Base-by-base conservation (phyloP, 2,113 vertebrate genomes). In the Fregetta grallaria region DNA sequence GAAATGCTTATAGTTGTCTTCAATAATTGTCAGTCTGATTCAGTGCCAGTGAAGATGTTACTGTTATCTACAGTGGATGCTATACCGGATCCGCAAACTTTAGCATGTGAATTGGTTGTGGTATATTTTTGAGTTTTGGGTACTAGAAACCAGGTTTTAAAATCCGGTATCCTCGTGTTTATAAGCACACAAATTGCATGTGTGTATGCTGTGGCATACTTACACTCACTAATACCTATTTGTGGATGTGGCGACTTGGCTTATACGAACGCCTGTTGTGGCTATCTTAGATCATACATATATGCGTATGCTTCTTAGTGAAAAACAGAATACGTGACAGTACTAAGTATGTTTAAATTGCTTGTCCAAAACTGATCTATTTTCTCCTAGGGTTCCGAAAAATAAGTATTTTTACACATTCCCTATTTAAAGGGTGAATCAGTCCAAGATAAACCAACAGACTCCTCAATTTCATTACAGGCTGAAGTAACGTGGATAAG, bases 161-260 rank as follows among this genome's bases (percentile, higher is more conserved):
- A 70, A 73, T 53, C 32, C 56, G 12, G 1, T 81, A 36, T 62
- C 13, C 13, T 73, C 12, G 6, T 20, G 65, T 76, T 75, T 49
- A 14, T 61, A 53, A n/a, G 45, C 70, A 53, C 7, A 79, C 6
- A 58, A 70, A 23, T 42, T 81, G 5, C 17, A 13, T 5, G 11
- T 40, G 23, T 30, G 5, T 45, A 25, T 86, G 6, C 42, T 58
- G 11, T 19, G 2, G 2, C 11, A 17, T 67, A 15, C 16, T 74
- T 87, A 40, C 0, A 40, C 8, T 78, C 21, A 11, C 15, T 56
- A 19, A 4, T 53, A 53, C 0, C 1, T 4, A 1, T 71, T 44
- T 92, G 7, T 30, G 53, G 16, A 44, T 74, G 16, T 63, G 21
- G 15, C 80, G 30, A 76, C 20, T 52, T 83, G 53, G 14, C 25